phyloP scores from a whole-genome alignment of 2,797 vertebrate species.

The Vultur gryphus region DNA sequence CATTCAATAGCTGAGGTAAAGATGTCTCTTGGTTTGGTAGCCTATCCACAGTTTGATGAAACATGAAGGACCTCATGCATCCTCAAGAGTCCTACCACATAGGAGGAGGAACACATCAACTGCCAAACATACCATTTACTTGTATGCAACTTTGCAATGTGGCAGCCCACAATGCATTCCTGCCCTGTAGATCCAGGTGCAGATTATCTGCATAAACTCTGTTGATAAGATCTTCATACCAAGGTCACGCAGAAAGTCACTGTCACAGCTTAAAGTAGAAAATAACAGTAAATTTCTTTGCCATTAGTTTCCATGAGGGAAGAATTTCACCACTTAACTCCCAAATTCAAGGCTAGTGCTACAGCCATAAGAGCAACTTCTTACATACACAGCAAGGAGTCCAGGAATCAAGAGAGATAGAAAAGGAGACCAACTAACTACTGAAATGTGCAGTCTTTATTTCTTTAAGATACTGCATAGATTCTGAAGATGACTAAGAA shows the following conservation, averaged over 20 bases:
- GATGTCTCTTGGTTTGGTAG: neutral
- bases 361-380: neutral
- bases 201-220: neutral
- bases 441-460: neutral
- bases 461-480: constrained; percentile 27
- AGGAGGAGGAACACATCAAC: neutral
- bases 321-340: neutral
- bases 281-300: neutral
- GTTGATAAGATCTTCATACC: neutral
- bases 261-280: neutral
- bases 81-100: neutral
- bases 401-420: neutral
- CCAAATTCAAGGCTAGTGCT: neutral
- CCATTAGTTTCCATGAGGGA: neutral
- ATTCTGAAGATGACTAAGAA: constrained; percentile 57
- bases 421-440: neutral
- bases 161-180: neutral
- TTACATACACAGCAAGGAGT: neutral
- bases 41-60: neutral
- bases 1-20: neutral
- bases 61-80: neutral
- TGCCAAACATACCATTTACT: accelerated
- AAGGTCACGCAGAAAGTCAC: neutral
- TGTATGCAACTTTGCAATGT: accelerated
- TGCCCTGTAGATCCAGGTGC: neutral